Evolutionary conservation across 2,113 vertebrate species (phyloP).

Genomic region (Psophia crepitans): DNA sequence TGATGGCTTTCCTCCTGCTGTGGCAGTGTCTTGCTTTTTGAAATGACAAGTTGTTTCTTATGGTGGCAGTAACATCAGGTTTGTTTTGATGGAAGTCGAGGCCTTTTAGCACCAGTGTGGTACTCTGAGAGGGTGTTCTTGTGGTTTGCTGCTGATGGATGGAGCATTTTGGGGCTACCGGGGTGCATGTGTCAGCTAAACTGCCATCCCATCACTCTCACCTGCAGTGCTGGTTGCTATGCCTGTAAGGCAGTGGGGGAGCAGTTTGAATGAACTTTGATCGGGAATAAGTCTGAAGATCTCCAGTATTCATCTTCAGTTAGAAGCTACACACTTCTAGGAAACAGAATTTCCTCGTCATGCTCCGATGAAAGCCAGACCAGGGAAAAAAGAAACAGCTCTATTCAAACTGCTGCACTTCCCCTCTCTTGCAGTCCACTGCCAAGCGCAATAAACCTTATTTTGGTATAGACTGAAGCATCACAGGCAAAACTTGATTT

Average conservation of each 20-base stretch:
- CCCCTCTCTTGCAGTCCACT: neutral
- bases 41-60: neutral
- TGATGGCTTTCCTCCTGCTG: neutral
- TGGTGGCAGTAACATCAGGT: neutral
- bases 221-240: neutral
- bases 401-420: neutral
- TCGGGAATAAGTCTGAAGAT: neutral
- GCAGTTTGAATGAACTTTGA: neutral
- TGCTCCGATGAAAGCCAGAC: neutral
- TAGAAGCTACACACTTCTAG: neutral
- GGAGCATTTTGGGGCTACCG: neutral
- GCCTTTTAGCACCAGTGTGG: neutral
- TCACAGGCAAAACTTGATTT: conserved; percentile 37
- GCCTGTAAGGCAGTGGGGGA: neutral
- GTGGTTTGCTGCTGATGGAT: neutral
- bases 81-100: neutral
- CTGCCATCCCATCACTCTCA: neutral
- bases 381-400: neutral
- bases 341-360: neutral
- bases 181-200: accelerated
- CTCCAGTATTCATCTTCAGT: neutral
- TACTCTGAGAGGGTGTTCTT: neutral
- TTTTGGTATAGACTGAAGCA: conserved; percentile 16
- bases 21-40: neutral
- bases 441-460: conserved; percentile 26